Percentiles rank a stretch among this genome's conserved stretches.
These are phyloP conservation scores for Adineta ricciae DNA, from an alignment of 2,888 invertebrate genomes.

Conservation along the genomic window DNA sequence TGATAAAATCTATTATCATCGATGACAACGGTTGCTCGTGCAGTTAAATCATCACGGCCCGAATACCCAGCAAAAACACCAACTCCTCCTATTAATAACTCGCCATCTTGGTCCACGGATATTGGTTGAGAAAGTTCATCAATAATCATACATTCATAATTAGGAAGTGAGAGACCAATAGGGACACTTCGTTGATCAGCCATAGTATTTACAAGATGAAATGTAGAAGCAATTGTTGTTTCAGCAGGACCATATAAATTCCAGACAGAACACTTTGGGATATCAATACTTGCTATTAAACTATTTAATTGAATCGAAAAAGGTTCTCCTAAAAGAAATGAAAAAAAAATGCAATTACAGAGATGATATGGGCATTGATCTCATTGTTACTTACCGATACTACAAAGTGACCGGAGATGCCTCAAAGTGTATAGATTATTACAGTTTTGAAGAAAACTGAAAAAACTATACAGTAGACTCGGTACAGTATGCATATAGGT, in stretches of 20 bases:
- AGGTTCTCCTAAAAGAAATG: no score
- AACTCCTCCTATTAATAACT: constrained; percentile 2
- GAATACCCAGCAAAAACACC: constrained; percentile 13
- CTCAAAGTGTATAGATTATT: no score
- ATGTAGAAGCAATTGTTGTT: not conserved
- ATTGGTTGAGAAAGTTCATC: not conserved
- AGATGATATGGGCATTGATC: no score
- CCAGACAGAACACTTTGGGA: not conserved
- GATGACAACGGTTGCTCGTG: not conserved
- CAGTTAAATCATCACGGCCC: not conserved
- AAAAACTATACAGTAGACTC: not conserved
- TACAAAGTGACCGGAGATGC: no score
- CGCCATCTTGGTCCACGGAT: not conserved
- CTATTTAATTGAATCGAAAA: no score
- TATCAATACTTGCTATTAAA: no score
- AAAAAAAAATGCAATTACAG: no score
- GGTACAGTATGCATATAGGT: not conserved
- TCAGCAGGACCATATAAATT: constrained; percentile 14
- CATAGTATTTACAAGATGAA: not conserved
- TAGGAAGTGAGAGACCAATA: not conserved
- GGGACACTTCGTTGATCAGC: not conserved
- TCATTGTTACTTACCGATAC: no score
- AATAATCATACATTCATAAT: not conserved
- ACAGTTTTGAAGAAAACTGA: no score
- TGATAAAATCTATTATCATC: not conserved